A percentile compares a stretch with the other conserved stretches of the same genome.
These are phyloP conservation scores for Coranthus polyacanthus DNA, from an alignment of 2,797 vertebrate species.

Conservation along the genomic window DNA sequence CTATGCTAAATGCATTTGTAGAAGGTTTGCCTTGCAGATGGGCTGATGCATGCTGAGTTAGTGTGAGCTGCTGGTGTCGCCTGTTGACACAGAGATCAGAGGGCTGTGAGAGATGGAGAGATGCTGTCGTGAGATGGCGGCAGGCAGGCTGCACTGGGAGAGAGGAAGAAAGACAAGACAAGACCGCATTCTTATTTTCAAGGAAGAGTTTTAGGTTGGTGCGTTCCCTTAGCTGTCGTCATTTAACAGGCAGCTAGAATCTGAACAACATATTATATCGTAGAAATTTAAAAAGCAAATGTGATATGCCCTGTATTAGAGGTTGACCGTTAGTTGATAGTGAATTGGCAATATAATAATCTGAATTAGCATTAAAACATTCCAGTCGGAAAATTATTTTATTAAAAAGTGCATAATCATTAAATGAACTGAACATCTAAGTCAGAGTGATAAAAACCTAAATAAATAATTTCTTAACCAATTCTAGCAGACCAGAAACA, in stretches of 20 bases:
- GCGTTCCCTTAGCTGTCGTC: slow-evolving; percentile 36
- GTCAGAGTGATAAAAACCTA: too few species aligned
- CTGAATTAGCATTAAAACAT: too few species aligned
- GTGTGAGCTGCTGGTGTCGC: slow-evolving; percentile 68
- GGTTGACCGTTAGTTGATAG: too few species aligned
- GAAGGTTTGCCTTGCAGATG: slow-evolving; percentile 71
- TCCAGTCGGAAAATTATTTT: too few species aligned
- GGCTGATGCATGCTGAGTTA: slow-evolving; percentile 69
- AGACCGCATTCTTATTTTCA: slow-evolving; percentile 53
- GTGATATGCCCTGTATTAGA: slow-evolving; percentile 1
- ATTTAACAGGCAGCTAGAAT: slow-evolving; percentile 12
- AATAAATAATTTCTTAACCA: too few species aligned
- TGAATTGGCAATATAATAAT: too few species aligned
- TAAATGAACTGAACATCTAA: too few species aligned
- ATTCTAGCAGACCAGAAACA: too few species aligned
- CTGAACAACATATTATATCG: background rate
- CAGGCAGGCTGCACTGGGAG: slow-evolving; percentile 63
- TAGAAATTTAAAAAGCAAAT: slow-evolving; percentile 13
- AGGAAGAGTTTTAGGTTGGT: slow-evolving; percentile 45
- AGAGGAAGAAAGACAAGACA: slow-evolving; percentile 49
- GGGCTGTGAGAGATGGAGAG: slow-evolving; percentile 77
- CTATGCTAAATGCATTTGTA: slow-evolving; percentile 68
- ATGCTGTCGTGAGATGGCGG: slow-evolving; percentile 75
- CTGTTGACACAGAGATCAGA: slow-evolving; percentile 81
- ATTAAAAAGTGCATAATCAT: too few species aligned